phyloP scores from a whole-genome alignment of 1,140 invertebrate species.

The Colletes latitarsis region DNA sequence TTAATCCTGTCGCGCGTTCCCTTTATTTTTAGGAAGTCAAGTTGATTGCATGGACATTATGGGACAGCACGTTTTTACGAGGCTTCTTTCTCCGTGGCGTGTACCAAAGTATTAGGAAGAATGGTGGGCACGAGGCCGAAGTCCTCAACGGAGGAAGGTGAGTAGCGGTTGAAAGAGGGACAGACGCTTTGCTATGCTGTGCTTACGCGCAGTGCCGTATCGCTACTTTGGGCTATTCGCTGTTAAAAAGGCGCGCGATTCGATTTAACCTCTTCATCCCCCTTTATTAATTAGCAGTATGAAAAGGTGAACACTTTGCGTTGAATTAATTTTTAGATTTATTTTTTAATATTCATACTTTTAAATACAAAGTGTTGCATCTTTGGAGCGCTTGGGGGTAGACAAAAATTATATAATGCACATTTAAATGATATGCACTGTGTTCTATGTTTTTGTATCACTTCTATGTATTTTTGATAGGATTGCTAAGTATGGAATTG shows the following conservation, averaged over 20 bases:
- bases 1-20: slow-evolving; percentile 12
- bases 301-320: too few relatives aligned
- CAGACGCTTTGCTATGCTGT: slow-evolving; percentile 65
- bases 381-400: too few relatives aligned
- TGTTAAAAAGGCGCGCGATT: not conserved
- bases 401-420: too few relatives aligned
- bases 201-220: slow-evolving; percentile 64
- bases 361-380: too few relatives aligned
- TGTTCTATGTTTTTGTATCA: too few relatives aligned
- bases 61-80: slow-evolving; percentile 33
- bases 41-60: slow-evolving; percentile 38
- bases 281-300: too few relatives aligned
- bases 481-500: too few relatives aligned
- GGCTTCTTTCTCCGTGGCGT: slow-evolving; percentile 50
- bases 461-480: too few relatives aligned
- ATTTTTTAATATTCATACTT: not conserved
- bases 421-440: too few relatives aligned
- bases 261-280: not conserved
- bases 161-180: slow-evolving; percentile 60
- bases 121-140: slow-evolving; percentile 70
- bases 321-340: too few relatives aligned
- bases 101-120: slow-evolving; percentile 70
- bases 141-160: slow-evolving; percentile 60
- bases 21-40: slow-evolving; percentile 50
- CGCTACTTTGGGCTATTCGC: not conserved